Evolutionary conservation across 2,797 vertebrate species (phyloP).

Genomic region (Spinus olivaceus): DNA sequence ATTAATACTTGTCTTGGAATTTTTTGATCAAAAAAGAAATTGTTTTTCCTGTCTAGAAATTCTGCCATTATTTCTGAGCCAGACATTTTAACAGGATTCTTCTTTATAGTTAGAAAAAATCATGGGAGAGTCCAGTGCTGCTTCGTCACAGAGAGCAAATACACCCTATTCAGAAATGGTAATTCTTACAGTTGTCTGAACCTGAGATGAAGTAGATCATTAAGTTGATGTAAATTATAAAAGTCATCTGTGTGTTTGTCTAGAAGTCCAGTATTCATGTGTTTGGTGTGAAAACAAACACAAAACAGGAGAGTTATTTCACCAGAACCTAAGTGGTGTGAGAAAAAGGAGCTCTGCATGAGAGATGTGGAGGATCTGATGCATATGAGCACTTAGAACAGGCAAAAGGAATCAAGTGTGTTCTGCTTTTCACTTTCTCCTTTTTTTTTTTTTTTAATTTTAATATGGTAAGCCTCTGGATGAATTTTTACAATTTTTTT

Average conservation of each 20-base stretch:
- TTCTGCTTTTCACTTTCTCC: not conserved
- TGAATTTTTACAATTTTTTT: not conserved
- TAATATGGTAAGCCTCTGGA: not conserved
- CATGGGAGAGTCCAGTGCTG: not conserved
- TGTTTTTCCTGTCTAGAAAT: not conserved
- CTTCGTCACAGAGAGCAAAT: not conserved
- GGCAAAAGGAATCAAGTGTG: not conserved
- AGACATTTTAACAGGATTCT: not conserved
- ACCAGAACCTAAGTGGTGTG: not conserved
- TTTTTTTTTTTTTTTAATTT: too few species aligned
- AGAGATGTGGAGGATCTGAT: not conserved
- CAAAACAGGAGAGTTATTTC: not conserved
- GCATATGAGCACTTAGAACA: not conserved
- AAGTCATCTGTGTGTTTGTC: not conserved
- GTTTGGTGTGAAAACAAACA: not conserved
- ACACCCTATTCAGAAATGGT: not conserved
- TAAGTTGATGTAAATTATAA: not conserved
- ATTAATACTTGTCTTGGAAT: not conserved
- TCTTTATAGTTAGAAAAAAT: not conserved
- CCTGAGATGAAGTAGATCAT: not conserved
- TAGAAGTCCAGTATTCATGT: not conserved
- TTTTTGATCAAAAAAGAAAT: not conserved
- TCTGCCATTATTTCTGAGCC: not conserved
- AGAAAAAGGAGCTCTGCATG: not conserved
- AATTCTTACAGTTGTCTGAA: not conserved